Percentiles rank a stretch among this genome's conserved stretches.
Conservation (phyloP, 2,888 invertebrate genomes). For the Tinea trinotella region DNA sequence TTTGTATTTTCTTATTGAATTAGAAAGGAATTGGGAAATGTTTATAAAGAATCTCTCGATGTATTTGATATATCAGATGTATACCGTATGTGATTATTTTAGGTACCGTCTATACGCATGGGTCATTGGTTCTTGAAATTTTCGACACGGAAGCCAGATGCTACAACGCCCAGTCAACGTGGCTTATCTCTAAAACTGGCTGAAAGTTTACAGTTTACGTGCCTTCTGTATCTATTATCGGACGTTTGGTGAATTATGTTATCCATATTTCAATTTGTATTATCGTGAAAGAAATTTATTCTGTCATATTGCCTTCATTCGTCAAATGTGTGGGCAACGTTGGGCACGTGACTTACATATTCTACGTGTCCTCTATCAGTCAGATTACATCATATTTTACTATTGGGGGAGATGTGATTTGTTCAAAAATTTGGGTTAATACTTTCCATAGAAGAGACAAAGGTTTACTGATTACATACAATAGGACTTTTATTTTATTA, state of each 20-base stretch:
- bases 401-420: not conserved
- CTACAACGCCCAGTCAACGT: not conserved
- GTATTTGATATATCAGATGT: no score
- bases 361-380: slow-evolving; percentile 16
- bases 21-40: no score
- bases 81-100: no score
- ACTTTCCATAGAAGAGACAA: no score
- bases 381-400: slow-evolving; percentile 7
- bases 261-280: slow-evolving; percentile 33
- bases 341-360: slow-evolving; percentile 16
- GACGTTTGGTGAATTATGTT: slow-evolving; percentile 17
- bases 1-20: no score
- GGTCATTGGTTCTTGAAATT: not conserved
- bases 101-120: not conserved
- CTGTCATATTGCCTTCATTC: slow-evolving; percentile 30
- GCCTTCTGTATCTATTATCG: not conserved
- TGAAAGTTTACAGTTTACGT: not conserved
- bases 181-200: not conserved
- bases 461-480: no score
- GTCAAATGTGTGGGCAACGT: slow-evolving; percentile 24
- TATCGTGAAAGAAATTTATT: slow-evolving; percentile 32
- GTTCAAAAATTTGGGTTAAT: not conserved
- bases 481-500: no score
- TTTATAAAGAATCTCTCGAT: no score
- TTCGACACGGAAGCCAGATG: not conserved